phyloP scores from a whole-genome alignment of 2,888 invertebrate species.

The Pecten maximus region DNA sequence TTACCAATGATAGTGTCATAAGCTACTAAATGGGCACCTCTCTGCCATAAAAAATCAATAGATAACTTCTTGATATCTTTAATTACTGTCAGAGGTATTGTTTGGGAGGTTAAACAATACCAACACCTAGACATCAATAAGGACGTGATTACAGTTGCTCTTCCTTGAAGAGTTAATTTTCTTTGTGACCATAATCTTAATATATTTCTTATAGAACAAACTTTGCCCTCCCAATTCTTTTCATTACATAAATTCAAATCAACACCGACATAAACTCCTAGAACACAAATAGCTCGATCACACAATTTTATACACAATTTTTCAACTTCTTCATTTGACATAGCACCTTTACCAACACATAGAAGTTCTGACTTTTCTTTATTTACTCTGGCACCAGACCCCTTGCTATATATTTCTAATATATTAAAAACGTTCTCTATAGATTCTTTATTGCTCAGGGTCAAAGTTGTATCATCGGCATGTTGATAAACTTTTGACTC shows the following conservation, averaged over 20 bases:
- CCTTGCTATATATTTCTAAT: conserved; percentile 40
- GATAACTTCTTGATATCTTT: too few species aligned
- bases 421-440: conserved; percentile 26
- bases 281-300: background rate
- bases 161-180: too few species aligned
- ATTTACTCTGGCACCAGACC: conserved; percentile 30
- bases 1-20: too few species aligned
- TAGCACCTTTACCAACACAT: conserved; percentile 33
- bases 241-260: background rate
- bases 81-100: too few species aligned
- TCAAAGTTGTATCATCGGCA: conserved; percentile 40
- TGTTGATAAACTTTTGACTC: background rate
- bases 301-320: background rate
- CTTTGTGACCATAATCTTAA: too few species aligned
- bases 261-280: background rate
- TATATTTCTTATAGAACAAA: too few species aligned
- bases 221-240: too few species aligned
- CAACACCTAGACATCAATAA: too few species aligned
- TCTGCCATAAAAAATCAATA: too few species aligned
- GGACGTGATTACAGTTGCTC: too few species aligned
- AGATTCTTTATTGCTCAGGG: conserved; percentile 39
- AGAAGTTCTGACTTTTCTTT: conserved; percentile 38
- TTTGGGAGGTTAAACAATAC: too few species aligned
- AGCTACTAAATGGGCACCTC: too few species aligned
- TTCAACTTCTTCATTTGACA: background rate